Conservation (phyloP, 2,797 vertebrate species). For the Pangasius larnaudii region DNA sequence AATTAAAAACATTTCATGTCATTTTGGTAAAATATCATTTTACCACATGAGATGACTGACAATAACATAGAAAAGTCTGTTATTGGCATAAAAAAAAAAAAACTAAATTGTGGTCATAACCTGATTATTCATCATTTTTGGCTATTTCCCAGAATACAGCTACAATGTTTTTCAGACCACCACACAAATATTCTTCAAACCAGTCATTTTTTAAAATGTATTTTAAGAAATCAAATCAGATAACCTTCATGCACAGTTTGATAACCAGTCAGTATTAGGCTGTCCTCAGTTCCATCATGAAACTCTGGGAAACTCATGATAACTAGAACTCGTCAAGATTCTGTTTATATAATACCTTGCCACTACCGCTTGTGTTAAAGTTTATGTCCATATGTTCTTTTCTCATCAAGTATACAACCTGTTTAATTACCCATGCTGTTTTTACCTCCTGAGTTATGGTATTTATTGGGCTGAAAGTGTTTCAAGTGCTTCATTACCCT, state of each 20-base stretch:
- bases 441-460: conserved; percentile 1
- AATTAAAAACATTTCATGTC: neutral
- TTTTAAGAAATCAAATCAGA: neutral
- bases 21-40: neutral
- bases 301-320: neutral
- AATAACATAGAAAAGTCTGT: neutral
- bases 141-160: neutral
- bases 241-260: neutral
- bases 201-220: neutral
- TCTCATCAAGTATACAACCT: neutral
- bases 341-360: neutral
- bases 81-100: neutral
- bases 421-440: neutral
- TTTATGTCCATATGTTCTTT: conserved; percentile 28
- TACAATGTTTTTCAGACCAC: neutral
- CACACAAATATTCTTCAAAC: neutral
- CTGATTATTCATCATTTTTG: neutral
- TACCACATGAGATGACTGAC: neutral
- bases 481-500: conserved; percentile 22
- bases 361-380: neutral
- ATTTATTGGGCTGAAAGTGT: neutral
- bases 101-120: neutral
- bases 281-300: neutral
- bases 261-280: neutral
- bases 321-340: neutral